Conservation (phyloP, 2,113 vertebrate species). For the Eonycteris spelaea region DNA sequence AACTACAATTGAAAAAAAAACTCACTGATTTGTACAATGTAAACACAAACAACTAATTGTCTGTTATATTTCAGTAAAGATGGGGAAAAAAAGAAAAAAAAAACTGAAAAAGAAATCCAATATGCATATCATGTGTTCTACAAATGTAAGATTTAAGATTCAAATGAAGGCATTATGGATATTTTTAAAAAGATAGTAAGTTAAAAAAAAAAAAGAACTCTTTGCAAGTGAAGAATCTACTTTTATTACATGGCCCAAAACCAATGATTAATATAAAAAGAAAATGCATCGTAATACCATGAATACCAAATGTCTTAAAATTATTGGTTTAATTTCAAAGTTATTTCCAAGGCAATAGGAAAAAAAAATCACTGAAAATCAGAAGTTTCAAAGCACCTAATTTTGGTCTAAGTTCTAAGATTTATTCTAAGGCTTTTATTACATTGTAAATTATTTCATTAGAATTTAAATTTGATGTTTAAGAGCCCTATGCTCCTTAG, state of each 20-base stretch:
- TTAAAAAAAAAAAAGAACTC: not conserved
- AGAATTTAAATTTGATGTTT: not conserved
- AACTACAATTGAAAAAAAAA: too few relatives aligned
- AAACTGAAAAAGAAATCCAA: not conserved
- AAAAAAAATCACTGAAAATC: not conserved
- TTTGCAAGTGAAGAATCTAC: constrained; percentile 10
- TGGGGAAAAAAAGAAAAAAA: too few relatives aligned
- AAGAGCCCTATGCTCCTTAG: not conserved
- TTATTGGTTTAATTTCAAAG: constrained; percentile 31
- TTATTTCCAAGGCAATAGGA: not conserved
- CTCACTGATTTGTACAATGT: too few relatives aligned
- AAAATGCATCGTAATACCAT: not conserved
- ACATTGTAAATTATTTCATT: not conserved
- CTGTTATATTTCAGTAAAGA: too few relatives aligned
- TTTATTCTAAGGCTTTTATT: not conserved
- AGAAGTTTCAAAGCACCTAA: constrained; percentile 3
- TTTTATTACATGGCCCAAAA: not conserved
- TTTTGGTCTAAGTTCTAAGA: not conserved
- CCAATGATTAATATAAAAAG: constrained; percentile 4
- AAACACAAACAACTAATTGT: too few relatives aligned
- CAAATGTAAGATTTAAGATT: constrained; percentile 3
- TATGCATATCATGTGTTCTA: not conserved
- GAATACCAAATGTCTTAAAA: not conserved
- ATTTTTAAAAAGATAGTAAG: not conserved
- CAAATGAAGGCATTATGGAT: not conserved